Evolutionary conservation across 2,888 invertebrate species (phyloP), one percentile per base, ranked within the genome.

Genomic region (Sarcophaga subvicina): DNA sequence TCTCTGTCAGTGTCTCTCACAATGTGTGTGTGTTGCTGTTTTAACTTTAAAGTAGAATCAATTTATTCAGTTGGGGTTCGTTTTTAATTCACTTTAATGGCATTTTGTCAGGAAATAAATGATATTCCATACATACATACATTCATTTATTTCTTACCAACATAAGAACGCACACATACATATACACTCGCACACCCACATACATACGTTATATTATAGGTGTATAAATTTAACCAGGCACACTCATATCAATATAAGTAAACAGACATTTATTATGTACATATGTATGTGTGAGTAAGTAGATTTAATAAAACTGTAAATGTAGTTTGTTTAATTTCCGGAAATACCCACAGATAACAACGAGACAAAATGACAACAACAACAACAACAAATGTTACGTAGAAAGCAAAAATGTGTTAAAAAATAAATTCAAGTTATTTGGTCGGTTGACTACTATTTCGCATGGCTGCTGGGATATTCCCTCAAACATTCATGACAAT

Each of bases 331-430:
- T 81, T 69, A 66, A 78, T 78, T 78, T 81, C 85, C 70, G 85
- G 78, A 85, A 78, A 78, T 70, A 77, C 27, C 62, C 73, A 77
- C 69, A 64, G 85, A 81, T 81, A 69, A 59, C 77, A 81, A 67
- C 27, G n/a, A 67, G n/a, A 72, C 72, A 67, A 60, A 76, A 27
- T 37, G 59, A 47, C 45, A 66, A 25, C 37, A 62, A 69, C 4
- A 62, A 37, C 37, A 54, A 54, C 14, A 54, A 54, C 54, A 54
- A 54, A 4, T 54, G 54, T 54, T 54, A 17, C 17, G 37, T 37
- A 37, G 37, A 8, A 37, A 37, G 6, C 12, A 14, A 49, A 49
- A 49, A 49, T 49, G 14, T 49, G 14, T 49, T 60, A 59, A 77
- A 77, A 78, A 37, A 37, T 37, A 37, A 37, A 37, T 37, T 37